Evolutionary conservation across 1,140 invertebrate species (phyloP).

Genomic region (Polypedilum vanderplanki): DNA sequence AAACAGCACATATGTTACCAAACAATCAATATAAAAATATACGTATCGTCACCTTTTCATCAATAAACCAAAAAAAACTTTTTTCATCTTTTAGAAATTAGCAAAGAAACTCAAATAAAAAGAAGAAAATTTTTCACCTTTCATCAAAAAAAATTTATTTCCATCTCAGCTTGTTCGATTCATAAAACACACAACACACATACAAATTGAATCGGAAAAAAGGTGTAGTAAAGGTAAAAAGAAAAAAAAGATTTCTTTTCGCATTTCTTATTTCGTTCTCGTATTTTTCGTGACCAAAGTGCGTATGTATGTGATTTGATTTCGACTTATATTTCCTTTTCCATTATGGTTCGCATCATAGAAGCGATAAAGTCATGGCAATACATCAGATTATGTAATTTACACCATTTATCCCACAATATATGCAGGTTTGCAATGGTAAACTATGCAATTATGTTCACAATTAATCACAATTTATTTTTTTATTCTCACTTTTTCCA

Average conservation of each 20-base stretch:
- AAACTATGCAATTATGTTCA: neutral
- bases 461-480: neutral
- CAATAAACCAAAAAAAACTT: no score
- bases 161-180: neutral
- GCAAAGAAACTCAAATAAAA: no score
- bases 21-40: no score
- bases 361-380: neutral
- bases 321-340: neutral
- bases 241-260: neutral
- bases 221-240: neutral
- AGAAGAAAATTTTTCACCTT: no score
- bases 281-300: constrained; percentile 11
- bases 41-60: no score
- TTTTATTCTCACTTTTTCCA: neutral
- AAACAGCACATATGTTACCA: no score
- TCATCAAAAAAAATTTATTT: no score
- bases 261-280: neutral
- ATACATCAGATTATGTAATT: neutral
- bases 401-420: no score
- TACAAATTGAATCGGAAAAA: neutral
- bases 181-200: constrained; percentile 5
- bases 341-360: neutral
- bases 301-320: constrained; percentile 10
- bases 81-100: no score
- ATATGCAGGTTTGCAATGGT: no score